Evolutionary conservation across 2,888 invertebrate genomes (phyloP).

Genomic region (Habrosyne pyritoides): DNA sequence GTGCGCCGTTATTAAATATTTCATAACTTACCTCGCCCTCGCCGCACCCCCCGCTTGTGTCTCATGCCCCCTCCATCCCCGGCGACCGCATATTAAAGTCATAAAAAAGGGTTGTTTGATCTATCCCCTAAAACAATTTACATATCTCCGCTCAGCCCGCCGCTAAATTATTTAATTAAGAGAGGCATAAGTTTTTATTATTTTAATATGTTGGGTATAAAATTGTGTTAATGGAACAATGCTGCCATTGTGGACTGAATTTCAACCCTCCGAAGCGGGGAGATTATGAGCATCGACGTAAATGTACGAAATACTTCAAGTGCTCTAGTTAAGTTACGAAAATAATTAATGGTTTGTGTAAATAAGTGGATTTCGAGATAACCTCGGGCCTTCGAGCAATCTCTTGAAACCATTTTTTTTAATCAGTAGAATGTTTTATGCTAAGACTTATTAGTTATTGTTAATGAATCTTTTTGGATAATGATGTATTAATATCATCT

Average conservation of each 20-base stretch:
- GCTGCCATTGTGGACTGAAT: conserved; percentile 66
- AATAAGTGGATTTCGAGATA: conserved; percentile 37
- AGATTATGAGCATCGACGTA: conserved; percentile 66
- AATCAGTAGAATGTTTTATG: background rate
- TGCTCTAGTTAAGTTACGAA: conserved; percentile 8
- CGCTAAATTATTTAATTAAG: conserved; percentile 85
- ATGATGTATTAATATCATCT: background rate
- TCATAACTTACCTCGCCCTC: conserved; percentile 79
- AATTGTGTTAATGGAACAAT: conserved; percentile 82
- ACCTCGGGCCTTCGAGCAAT: conserved; percentile 21
- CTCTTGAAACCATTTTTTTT: background rate
- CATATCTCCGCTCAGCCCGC: conserved; percentile 82
- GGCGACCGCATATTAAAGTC: conserved; percentile 83
- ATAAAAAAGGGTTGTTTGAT: conserved; percentile 85
- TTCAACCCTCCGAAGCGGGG: conserved; percentile 60
- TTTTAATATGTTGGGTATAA: conserved; percentile 83
- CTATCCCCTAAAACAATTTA: conserved; percentile 85
- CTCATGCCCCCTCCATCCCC: conserved; percentile 55
- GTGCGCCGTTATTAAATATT: conserved; percentile 84
- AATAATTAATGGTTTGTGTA: conserved; percentile 22
- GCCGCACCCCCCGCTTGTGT: conserved; percentile 40
- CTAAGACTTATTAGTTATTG: background rate
- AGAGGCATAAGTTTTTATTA: conserved; percentile 85
- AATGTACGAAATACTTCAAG: conserved; percentile 45
- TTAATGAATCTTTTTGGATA: background rate